Evolutionary conservation across 2,113 vertebrate genomes (phyloP).

Genomic region (Mastomys coucha): DNA sequence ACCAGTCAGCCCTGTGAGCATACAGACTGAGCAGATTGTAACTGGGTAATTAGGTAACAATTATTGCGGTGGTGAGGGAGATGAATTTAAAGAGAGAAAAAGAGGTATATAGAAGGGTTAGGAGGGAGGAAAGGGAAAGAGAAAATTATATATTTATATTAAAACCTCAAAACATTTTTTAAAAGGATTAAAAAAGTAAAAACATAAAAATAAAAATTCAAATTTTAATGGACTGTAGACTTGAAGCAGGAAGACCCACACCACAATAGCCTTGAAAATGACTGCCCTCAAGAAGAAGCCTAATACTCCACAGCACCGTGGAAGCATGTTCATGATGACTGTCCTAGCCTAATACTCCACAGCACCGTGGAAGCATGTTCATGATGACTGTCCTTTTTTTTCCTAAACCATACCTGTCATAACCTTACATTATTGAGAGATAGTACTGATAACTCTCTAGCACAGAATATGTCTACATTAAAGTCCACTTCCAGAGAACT

Average conservation of each 20-base stretch:
- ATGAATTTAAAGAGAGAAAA: background rate
- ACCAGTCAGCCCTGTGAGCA: background rate
- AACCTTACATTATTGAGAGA: background rate
- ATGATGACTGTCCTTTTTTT: background rate
- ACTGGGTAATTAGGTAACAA: background rate
- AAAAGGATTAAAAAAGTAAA: background rate
- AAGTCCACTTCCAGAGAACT: background rate
- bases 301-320: background rate
- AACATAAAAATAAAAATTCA: background rate
- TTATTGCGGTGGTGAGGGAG: too few species aligned
- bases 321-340: background rate
- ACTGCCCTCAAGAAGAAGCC: fast-evolving
- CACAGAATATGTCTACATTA: background rate
- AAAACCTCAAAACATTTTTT: background rate
- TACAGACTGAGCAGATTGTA: background rate
- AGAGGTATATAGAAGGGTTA: background rate
- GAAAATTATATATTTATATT: background rate
- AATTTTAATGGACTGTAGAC: background rate
- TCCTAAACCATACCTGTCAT: background rate
- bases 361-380: background rate
- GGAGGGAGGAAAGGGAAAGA: background rate
- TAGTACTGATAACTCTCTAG: background rate
- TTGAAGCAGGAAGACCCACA: background rate
- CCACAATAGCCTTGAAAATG: background rate
- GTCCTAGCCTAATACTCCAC: too few species aligned